Evolutionary conservation across 2,888 invertebrate genomes (phyloP).

Genomic region (Trachelus tabidus): DNA sequence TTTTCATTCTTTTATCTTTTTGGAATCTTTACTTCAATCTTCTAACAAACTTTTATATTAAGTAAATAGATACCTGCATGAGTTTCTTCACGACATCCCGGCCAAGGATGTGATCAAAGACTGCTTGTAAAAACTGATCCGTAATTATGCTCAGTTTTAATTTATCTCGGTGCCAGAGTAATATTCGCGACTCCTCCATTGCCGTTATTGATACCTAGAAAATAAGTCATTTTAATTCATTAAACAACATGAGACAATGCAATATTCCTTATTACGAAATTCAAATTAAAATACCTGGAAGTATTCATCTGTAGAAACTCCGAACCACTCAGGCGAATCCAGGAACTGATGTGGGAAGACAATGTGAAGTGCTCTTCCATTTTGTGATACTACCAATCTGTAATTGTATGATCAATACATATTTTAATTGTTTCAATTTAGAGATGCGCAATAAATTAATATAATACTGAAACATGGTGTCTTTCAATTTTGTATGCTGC

Average conservation of each 20-base stretch:
- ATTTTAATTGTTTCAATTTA: neutral
- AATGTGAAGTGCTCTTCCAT: constrained; percentile 85
- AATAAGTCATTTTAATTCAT: constrained; percentile 6
- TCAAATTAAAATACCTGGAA: constrained; percentile 77
- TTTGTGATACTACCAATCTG: constrained; percentile 87
- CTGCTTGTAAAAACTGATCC: constrained; percentile 84
- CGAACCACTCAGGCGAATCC: constrained; percentile 91
- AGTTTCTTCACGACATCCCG: constrained; percentile 88
- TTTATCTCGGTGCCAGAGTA: constrained; percentile 89
- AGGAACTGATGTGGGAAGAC: constrained; percentile 89
- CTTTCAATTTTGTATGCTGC: neutral
- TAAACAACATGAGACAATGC: neutral
- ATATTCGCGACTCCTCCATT: constrained; percentile 84
- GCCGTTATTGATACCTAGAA: constrained; percentile 86
- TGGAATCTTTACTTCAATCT: neutral
- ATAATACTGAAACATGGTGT: too few relatives aligned
- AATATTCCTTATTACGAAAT: neutral
- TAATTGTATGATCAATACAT: constrained; percentile 40
- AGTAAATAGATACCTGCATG: constrained; percentile 75
- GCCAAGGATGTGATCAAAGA: constrained; percentile 88
- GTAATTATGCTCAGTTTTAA: constrained; percentile 86
- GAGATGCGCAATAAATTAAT: neutral
- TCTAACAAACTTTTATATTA: neutral
- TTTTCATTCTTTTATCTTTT: neutral
- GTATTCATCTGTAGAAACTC: constrained; percentile 86